Conservation (phyloP, 2,888 invertebrate genomes). For the Notodonta ziczac region DNA sequence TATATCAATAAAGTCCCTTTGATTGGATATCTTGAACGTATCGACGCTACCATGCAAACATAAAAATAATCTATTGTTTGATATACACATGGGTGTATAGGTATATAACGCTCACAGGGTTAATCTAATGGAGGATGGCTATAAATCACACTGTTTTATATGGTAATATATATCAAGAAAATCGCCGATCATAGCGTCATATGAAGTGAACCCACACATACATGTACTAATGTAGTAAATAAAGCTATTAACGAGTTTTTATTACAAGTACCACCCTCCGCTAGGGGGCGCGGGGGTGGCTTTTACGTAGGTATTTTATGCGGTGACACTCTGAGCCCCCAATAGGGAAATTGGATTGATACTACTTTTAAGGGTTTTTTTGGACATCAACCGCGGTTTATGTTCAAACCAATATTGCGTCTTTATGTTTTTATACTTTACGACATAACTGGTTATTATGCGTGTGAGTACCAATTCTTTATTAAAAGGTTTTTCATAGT, state of each 20-base stretch:
- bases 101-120: too few species aligned
- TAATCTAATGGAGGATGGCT: too few species aligned
- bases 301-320: constrained; percentile 78
- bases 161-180: not conserved
- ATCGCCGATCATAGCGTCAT: constrained; percentile 20
- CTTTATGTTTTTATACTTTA: constrained; percentile 69
- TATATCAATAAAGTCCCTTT: too few species aligned
- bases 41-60: too few species aligned
- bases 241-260: constrained; percentile 77
- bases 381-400: constrained; percentile 75
- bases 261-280: constrained; percentile 56
- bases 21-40: too few species aligned
- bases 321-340: constrained; percentile 75
- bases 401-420: constrained; percentile 71
- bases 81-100: too few species aligned
- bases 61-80: too few species aligned
- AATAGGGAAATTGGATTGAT: constrained; percentile 83
- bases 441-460: constrained; percentile 57
- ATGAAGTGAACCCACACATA: constrained; percentile 36
- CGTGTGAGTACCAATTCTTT: not conserved
- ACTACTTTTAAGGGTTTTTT: constrained; percentile 80
- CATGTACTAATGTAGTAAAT: constrained; percentile 62
- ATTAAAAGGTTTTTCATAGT: constrained; percentile 2
- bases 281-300: constrained; percentile 51
- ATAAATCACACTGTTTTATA: too few species aligned